Conservation (phyloP, 2,113 vertebrate species). For the Sialia sialis region DNA sequence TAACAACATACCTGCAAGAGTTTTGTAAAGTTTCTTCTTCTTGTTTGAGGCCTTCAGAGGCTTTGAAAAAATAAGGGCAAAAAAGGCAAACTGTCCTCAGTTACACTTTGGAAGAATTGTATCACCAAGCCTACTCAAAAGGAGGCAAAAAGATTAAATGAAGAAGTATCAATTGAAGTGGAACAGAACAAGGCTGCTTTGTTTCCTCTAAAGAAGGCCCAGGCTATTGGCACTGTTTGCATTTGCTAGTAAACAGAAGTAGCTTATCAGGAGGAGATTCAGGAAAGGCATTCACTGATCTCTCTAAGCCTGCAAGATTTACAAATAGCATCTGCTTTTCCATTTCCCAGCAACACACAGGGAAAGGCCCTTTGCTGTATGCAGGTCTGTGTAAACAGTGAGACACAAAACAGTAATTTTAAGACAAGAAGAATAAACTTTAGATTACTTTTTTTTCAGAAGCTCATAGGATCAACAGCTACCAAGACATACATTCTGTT, state of each 20-base stretch:
- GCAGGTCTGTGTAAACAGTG: neutral
- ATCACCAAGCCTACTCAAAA: neutral
- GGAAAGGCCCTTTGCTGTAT: neutral
- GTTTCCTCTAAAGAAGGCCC: neutral
- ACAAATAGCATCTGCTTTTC: neutral
- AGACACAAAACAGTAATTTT: neutral
- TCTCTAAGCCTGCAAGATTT: neutral
- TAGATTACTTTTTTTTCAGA: constrained; percentile 3
- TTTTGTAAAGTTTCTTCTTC: constrained; percentile 42
- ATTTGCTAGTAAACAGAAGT: neutral
- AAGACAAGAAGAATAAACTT: constrained; percentile 56
- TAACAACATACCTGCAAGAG: neutral
- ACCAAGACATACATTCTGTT: constrained; percentile 37
- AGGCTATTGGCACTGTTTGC: neutral
- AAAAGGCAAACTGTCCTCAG: neutral
- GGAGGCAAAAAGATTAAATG: neutral
- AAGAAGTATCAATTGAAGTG: neutral
- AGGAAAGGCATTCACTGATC: neutral
- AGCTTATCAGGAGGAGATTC: neutral
- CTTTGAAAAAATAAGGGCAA: neutral
- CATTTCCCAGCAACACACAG: neutral
- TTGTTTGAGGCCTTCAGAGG: constrained; percentile 1
- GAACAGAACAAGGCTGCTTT: neutral
- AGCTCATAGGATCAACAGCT: constrained; percentile 23
- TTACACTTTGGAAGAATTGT: neutral